These are phyloP conservation scores for Crocodylus rhombifer DNA, from an alignment of 2,797 vertebrate species.

Conservation along the genomic window DNA sequence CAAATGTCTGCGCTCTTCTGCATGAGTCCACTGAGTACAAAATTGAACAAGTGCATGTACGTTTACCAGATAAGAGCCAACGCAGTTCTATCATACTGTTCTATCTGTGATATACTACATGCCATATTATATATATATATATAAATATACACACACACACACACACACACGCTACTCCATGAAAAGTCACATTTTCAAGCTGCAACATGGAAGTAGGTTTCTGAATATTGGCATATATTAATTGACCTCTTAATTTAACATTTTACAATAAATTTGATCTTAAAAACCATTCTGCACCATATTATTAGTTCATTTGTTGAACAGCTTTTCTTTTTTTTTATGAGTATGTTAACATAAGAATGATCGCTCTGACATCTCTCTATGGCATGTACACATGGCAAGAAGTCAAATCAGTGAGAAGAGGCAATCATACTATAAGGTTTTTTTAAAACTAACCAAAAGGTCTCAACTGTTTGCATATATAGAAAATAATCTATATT, in stretches of 20 bases:
- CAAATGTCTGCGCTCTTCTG: background rate
- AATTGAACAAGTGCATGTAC: background rate
- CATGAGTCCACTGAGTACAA: background rate
- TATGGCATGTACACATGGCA: background rate
- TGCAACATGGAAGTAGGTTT: background rate
- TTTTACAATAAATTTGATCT: background rate
- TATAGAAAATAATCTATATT: background rate
- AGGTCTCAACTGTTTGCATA: background rate
- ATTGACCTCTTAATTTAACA: background rate
- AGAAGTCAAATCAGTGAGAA: too few relatives aligned
- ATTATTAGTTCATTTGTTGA: background rate
- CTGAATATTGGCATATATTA: background rate
- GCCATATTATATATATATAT: background rate
- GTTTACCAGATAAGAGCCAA: background rate
- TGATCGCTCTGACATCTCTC: background rate
- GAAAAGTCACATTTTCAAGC: background rate
- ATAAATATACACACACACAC: too few relatives aligned
- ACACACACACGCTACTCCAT: too few relatives aligned
- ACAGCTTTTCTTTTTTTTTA: background rate
- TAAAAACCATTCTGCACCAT: background rate
- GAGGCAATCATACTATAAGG: too few relatives aligned
- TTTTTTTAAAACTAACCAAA: background rate
- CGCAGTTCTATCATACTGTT: background rate
- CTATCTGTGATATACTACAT: background rate
- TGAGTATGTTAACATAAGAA: background rate